A percentile compares a stretch with the other conserved stretches of the same genome.
Conservation (phyloP, 2,888 invertebrate species). For the Agriopis aurantiaria region DNA sequence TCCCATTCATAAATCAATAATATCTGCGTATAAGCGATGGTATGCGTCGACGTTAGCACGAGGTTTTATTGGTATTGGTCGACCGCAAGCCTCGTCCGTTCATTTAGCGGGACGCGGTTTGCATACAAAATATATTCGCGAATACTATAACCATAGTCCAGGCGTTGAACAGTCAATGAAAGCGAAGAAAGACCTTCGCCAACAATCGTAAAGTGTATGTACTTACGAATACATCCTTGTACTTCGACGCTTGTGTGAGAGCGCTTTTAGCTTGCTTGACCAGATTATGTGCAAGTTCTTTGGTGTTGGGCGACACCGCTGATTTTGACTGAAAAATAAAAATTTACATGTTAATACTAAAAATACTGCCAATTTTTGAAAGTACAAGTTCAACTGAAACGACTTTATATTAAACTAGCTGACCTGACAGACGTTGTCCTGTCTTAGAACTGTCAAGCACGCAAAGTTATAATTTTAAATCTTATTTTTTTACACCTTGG, state of each 20-base stretch:
- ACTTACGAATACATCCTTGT: conserved; percentile 79
- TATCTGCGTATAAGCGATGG: conserved; percentile 67
- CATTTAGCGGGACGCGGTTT: conserved; percentile 82
- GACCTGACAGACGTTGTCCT: no score
- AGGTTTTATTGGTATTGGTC: conserved; percentile 79
- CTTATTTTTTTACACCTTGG: no score
- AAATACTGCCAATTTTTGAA: no score
- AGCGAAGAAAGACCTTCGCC: conserved; percentile 64
- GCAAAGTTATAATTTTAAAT: no score
- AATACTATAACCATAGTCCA: conserved; percentile 62
- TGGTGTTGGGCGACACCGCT: conserved; percentile 57
- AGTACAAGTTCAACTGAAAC: no score
- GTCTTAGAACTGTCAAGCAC: no score
- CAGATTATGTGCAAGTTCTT: conserved; percentile 59
- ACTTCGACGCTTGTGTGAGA: conserved; percentile 60
- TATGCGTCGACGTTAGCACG: conserved; percentile 63
- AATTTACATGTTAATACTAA: conserved; percentile 6
- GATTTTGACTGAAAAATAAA: conserved; percentile 68
- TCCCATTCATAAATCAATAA: conserved; percentile 66
- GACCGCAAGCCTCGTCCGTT: conserved; percentile 80
- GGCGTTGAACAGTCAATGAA: conserved; percentile 68
- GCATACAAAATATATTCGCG: conserved; percentile 78
- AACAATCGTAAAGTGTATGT: conserved; percentile 53
- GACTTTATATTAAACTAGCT: no score
- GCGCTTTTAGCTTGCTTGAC: conserved; percentile 65